phyloP scores from a whole-genome alignment of 2,113 vertebrate genomes.

The Nyctibius bracteatus region DNA sequence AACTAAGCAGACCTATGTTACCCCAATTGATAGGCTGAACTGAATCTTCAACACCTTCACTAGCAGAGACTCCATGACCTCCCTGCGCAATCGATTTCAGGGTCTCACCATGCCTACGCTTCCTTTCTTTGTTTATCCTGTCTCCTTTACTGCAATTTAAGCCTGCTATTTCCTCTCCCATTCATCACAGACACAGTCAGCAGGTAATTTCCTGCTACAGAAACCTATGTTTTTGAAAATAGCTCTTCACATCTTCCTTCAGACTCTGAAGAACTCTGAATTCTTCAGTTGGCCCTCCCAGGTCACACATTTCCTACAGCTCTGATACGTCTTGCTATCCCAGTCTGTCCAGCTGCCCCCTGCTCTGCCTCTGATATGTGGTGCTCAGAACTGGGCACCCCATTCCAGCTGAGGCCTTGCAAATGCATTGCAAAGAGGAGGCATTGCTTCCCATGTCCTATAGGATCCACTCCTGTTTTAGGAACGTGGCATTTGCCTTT shows the following conservation, averaged over 20 bases:
- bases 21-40: neutral
- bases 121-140: neutral
- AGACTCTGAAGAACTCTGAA: neutral
- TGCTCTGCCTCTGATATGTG: neutral
- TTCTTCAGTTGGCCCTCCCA: neutral
- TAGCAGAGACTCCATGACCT: neutral
- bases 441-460: neutral
- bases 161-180: neutral
- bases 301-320: neutral
- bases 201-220: neutral
- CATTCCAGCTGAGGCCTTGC: neutral
- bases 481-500: neutral
- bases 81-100: neutral
- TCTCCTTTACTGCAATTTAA: neutral
- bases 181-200: neutral
- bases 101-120: neutral
- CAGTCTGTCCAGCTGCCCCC: fast-evolving
- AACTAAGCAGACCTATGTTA: neutral
- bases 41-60: neutral
- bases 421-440: neutral
- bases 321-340: neutral
- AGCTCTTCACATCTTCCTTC: neutral
- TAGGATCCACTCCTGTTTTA: neutral
- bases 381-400: neutral
- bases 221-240: neutral